phyloP scores from a whole-genome alignment of 1,140 invertebrate genomes.

The Schlechtendalia chinensis region DNA sequence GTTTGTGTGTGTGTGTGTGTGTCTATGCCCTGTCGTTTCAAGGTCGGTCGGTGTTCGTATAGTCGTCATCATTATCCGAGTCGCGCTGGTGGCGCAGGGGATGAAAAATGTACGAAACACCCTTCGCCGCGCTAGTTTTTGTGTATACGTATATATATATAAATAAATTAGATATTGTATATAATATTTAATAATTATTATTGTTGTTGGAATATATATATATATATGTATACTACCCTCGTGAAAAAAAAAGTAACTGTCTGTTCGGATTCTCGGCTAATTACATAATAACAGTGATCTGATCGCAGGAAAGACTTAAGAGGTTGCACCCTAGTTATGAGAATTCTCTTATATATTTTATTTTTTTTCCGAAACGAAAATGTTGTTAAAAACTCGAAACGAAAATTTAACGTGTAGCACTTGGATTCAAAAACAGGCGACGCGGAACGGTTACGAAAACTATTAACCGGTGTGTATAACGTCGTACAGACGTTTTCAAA shows the following conservation, averaged over 20 bases:
- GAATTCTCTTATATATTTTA: background rate
- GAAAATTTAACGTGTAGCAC: background rate
- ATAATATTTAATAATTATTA: conserved; percentile 44
- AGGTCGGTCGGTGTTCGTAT: conserved; percentile 20
- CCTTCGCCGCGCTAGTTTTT: background rate
- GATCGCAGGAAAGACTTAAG: conserved; percentile 5
- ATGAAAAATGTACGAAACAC: conserved; percentile 42
- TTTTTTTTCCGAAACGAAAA: background rate
- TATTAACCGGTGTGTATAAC: no score
- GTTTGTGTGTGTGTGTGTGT: no score
- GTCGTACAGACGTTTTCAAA: no score
- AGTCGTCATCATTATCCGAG: conserved; percentile 2
- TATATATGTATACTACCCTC: background rate
- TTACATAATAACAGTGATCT: conserved; percentile 44
- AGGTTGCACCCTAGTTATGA: conserved; percentile 13
- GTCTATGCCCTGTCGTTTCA: conserved; percentile 35
- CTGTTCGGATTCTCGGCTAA: conserved; percentile 32
- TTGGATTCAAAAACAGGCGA: no score
- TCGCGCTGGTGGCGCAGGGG: background rate
- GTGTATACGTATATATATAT: background rate
- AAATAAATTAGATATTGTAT: background rate
- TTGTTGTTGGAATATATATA: conserved; percentile 3
- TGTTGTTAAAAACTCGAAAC: background rate
- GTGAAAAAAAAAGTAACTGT: conserved; percentile 37
- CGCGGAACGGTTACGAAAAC: no score